These are phyloP conservation scores for Bombus superbus DNA, from an alignment of 1,140 invertebrate genomes.

Conservation along the genomic window DNA sequence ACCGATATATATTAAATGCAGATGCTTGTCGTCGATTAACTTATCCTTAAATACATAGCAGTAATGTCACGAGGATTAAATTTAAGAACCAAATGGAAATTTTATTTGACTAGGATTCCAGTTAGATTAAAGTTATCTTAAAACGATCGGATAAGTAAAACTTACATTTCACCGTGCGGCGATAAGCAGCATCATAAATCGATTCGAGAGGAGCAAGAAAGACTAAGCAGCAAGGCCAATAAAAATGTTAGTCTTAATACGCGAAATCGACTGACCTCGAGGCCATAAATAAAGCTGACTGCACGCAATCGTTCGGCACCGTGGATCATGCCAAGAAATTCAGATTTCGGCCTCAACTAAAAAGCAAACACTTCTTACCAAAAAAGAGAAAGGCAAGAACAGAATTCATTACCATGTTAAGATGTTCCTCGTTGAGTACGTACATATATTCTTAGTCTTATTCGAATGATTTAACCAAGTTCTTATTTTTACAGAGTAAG, in stretches of 20 bases:
- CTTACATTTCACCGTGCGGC: not conserved
- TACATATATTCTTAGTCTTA: not conserved
- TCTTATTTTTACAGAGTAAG: not conserved
- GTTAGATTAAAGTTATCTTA: not conserved
- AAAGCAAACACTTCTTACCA: not conserved
- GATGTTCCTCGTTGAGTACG: not conserved
- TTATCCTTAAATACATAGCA: not conserved
- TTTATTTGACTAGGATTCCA: too few species aligned
- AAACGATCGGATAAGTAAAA: not conserved
- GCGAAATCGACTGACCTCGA: conserved; percentile 48
- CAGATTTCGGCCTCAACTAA: conserved; percentile 24
- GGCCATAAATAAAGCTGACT: conserved; percentile 47
- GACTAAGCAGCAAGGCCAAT: conserved; percentile 35
- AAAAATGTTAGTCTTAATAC: conserved; percentile 40
- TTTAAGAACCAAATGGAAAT: not conserved
- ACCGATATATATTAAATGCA: not conserved
- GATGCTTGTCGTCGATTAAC: not conserved
- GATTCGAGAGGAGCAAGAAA: not conserved
- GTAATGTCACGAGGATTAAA: not conserved
- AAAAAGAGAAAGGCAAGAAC: not conserved
- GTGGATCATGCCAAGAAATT: conserved; percentile 36
- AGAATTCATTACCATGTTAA: not conserved
- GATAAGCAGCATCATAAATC: conserved; percentile 4
- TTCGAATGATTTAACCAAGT: too few species aligned
- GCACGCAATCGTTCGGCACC: conserved; percentile 43